A percentile compares a stretch with the other conserved stretches of the same genome.
Conservation (phyloP, 1,140 invertebrate species). For the Dinothrombium tinctorium region DNA sequence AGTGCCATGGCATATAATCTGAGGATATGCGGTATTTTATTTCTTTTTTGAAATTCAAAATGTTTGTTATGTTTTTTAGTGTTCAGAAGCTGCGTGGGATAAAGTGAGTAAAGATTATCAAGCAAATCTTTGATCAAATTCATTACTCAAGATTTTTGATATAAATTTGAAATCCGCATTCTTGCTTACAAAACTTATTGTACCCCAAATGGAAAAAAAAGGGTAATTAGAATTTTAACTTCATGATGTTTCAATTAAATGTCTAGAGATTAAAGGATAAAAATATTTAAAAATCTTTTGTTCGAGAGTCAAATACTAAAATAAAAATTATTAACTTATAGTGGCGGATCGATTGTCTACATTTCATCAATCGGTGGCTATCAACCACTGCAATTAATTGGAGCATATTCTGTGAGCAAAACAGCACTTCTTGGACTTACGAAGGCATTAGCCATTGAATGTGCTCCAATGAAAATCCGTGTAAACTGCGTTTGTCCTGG, state of each 20-base stretch:
- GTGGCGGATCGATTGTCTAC: constrained; percentile 50
- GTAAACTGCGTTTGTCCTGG: constrained; percentile 59
- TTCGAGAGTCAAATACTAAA: no score
- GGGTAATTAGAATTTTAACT: constrained; percentile 21
- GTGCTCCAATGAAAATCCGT: constrained; percentile 19
- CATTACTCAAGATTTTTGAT: constrained; percentile 66
- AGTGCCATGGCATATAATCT: no score
- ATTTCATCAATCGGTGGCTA: constrained; percentile 76
- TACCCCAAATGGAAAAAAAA: constrained; percentile 51
- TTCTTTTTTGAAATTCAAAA: no score
- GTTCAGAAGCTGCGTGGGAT: constrained; percentile 48
- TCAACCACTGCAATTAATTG: constrained; percentile 55
- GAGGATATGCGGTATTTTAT: no score
- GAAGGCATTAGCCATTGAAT: constrained; percentile 20
- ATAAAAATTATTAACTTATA: no score
- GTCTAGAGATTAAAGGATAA: no score
- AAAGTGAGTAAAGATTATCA: constrained; percentile 17
- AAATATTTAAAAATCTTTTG: no score
- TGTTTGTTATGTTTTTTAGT: constrained; percentile 28
- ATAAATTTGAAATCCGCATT: constrained; percentile 76
- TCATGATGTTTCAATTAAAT: background rate
- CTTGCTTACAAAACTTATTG: constrained; percentile 58
- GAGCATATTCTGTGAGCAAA: constrained; percentile 81
- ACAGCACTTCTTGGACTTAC: constrained; percentile 64
- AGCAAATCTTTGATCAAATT: background rate